A percentile compares a stretch with the other conserved stretches of the same genome.
phyloP scores from a whole-genome alignment of 2,888 invertebrate species.

The Crematogaster levior region DNA sequence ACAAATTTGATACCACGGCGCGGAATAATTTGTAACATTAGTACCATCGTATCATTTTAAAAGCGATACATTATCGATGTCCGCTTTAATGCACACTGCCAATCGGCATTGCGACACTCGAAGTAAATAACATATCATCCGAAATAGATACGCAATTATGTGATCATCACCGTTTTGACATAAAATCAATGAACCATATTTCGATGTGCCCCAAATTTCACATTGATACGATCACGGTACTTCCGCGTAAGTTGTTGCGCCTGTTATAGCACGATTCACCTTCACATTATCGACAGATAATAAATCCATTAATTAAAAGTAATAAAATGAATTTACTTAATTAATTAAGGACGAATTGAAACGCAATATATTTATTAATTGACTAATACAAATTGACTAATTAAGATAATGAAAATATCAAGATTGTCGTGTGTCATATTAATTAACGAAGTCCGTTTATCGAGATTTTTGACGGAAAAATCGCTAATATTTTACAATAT shows the following conservation, averaged over 20 bases:
- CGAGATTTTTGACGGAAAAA: neutral
- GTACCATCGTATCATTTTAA: slow-evolving; percentile 46
- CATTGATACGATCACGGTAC: slow-evolving; percentile 1
- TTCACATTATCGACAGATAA: slow-evolving; percentile 5
- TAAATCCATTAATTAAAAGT: slow-evolving; percentile 16
- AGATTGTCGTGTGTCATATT: neutral
- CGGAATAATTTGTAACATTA: slow-evolving; percentile 40
- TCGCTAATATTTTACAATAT: neutral
- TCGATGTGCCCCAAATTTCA: slow-evolving; percentile 22
- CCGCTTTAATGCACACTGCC: slow-evolving; percentile 35
- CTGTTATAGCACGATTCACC: neutral
- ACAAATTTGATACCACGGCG: slow-evolving; percentile 45
- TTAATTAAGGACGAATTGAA: neutral
- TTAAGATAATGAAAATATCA: slow-evolving; percentile 14
- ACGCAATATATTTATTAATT: neutral
- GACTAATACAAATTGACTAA: neutral
- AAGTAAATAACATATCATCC: slow-evolving; percentile 47
- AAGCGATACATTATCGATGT: slow-evolving; percentile 39
- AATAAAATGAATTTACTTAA: neutral
- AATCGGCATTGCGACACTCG: slow-evolving; percentile 29
- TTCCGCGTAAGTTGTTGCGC: slow-evolving; percentile 1
- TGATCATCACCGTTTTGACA: slow-evolving; percentile 42
- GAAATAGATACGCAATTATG: slow-evolving; percentile 50
- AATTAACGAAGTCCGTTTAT: neutral
- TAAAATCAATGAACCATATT: slow-evolving; percentile 45